Conservation (phyloP, 2,113 vertebrate species). For the Hipposideros armiger region DNA sequence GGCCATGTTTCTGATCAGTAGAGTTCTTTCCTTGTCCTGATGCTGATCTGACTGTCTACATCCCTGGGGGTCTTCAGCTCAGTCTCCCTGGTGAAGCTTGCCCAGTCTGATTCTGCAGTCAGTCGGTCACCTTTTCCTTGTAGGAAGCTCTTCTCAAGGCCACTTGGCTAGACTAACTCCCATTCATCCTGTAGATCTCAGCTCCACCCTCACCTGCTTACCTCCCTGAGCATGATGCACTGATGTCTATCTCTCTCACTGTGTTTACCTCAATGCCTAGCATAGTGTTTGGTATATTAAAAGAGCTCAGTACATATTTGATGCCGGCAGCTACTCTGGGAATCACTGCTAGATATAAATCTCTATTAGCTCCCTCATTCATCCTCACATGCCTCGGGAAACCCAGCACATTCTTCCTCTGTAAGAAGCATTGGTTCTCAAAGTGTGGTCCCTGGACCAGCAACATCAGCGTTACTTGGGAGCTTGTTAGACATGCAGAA, state of each 20-base stretch:
- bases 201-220: neutral
- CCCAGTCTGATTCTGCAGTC: neutral
- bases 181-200: neutral
- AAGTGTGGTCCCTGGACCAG: neutral
- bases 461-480: neutral
- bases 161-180: neutral
- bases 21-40: neutral
- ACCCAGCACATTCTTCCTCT: neutral
- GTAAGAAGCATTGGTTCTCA: neutral
- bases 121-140: neutral
- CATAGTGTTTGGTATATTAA: neutral
- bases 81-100: neutral
- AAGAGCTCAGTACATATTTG: neutral
- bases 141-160: neutral
- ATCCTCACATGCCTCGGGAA: neutral
- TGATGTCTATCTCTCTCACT: neutral
- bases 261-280: neutral
- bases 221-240: neutral
- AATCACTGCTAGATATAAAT: neutral
- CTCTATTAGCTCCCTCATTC: neutral
- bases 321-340: neutral
- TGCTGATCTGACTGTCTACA: neutral
- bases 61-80: neutral
- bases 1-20: neutral
- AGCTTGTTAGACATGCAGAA: constrained; percentile 20